Percentiles rank a stretch among this genome's conserved stretches.
These are phyloP conservation scores for Momotus momota DNA, from an alignment of 2,797 vertebrate species.

Conservation along the genomic window DNA sequence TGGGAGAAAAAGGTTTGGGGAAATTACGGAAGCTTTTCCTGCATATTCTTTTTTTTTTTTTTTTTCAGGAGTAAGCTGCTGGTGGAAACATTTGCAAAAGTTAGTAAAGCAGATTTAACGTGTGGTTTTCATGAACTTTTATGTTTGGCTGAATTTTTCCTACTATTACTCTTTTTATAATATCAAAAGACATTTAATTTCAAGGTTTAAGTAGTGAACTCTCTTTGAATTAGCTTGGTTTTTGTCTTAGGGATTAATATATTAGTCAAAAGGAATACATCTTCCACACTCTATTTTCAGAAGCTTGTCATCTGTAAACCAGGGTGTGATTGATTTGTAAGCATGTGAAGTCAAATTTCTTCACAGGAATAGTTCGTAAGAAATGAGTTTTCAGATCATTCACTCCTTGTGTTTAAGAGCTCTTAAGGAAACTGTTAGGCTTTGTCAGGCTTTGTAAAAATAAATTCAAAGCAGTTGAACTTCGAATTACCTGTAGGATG, in stretches of 20 bases:
- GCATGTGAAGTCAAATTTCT: neutral
- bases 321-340: neutral
- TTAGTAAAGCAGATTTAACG: neutral
- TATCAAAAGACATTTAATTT: neutral
- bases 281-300: neutral
- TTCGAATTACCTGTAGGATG: neutral
- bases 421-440: neutral
- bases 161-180: neutral
- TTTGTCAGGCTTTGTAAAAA: neutral
- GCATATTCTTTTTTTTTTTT: neutral
- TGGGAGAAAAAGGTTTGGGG: neutral
- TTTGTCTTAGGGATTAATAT: neutral
- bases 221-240: neutral
- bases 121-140: neutral
- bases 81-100: neutral
- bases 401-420: neutral
- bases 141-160: neutral
- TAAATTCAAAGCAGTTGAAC: neutral
- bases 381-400: neutral
- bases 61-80: neutral
- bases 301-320: neutral
- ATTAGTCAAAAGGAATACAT: neutral
- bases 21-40: neutral
- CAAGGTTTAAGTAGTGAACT: neutral
- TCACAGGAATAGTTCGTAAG: neutral